Evolutionary conservation across 2,888 invertebrate genomes (phyloP), one percentile per base, ranked within the genome.

Genomic region (Pheosia tremula): DNA sequence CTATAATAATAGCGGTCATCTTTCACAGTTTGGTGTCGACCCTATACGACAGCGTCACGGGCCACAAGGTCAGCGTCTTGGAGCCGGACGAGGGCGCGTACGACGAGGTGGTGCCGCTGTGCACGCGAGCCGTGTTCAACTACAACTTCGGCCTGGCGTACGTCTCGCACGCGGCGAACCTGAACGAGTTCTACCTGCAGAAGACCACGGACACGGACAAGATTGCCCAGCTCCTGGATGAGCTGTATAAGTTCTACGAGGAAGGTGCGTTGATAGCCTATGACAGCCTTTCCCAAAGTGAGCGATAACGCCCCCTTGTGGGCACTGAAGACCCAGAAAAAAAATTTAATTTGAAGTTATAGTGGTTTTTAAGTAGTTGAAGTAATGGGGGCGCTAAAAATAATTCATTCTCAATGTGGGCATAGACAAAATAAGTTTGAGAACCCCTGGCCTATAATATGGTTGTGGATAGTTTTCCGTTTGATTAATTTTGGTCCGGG

Each of bases 141-240:
- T 90, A 95, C 56, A 94, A 91, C 71, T 94, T 96, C 56, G 93
- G 95, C 8, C 95, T 96, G 38, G 88, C 90, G 0, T 94, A 90
- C 68, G 90, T 97, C 0, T 91, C 95, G 0, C 95, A 95, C 77
- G 89, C 95, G 0, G 94, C 94, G 57, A 94, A 94, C 60, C 88
- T 95, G 0, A 94, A 94, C 60, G 95, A 95, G 68, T 83, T 97
- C 47, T 97, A 95, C 84, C 86, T 96, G 39, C 97, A 97, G 79
- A 92, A 91, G 59, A 68, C 85, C 0, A 78, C 84, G 0, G 95
- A 95, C 64, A 81, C 88, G 0, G 91, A 94, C 9, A 82, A 83
- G 49, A 86, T 96, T 8, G 88, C 95, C 0, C 81, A 86, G n/a
- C 75, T 95, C n/a, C 80, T 97, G 58, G 95, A 94, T 66, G 88